Percentiles rank a stretch among this genome's conserved stretches.
These are phyloP conservation scores for Simalia tracyae DNA, from an alignment of 2,797 vertebrate species.

Conservation along the genomic window DNA sequence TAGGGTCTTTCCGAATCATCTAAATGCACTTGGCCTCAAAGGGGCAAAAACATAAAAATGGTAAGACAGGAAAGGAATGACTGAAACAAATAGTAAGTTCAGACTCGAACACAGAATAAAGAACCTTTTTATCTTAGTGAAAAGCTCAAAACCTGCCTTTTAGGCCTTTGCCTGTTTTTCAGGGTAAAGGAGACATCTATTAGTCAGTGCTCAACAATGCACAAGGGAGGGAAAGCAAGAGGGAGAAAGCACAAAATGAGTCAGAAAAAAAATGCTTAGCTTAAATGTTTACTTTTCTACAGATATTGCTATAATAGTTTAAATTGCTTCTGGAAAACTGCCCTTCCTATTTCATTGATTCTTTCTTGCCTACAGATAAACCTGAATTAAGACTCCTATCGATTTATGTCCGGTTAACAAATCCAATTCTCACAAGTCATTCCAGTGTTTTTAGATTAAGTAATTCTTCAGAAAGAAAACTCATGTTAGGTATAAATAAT, in stretches of 20 bases:
- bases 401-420: conserved; percentile 74
- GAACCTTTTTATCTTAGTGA: neutral
- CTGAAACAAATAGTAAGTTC: neutral
- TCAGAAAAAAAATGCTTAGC: conserved; percentile 31
- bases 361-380: conserved; percentile 71
- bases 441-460: conserved; percentile 62
- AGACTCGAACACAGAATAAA: neutral
- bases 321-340: conserved; percentile 64
- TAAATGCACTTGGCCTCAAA: neutral
- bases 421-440: conserved; percentile 69
- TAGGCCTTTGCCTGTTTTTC: neutral
- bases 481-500: neutral
- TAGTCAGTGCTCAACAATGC: neutral
- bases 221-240: neutral
- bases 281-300: conserved; percentile 50
- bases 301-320: conserved; percentile 50
- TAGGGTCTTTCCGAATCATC: neutral
- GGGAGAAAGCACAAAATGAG: neutral
- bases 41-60: neutral
- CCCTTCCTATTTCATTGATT: conserved; percentile 67
- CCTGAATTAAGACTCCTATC: conserved; percentile 65
- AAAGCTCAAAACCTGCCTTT: neutral
- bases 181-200: conserved; percentile 35
- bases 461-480: conserved; percentile 56
- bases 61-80: neutral